These are phyloP conservation scores for Zoanthus gigantus DNA, from an alignment of 92 coral and sea anemone species.

Conservation along the genomic window DNA sequence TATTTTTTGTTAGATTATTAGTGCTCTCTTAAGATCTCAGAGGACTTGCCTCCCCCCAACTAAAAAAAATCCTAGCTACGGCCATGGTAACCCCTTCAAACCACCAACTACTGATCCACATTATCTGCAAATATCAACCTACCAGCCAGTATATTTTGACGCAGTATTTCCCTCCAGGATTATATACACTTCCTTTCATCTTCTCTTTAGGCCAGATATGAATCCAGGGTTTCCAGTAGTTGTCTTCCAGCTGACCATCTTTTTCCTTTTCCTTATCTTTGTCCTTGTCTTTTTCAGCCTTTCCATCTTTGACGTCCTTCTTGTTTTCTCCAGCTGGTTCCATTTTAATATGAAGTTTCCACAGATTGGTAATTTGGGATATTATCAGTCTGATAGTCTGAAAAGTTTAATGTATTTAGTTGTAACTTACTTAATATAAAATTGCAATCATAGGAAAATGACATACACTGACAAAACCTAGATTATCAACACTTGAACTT, in stretches of 20 bases:
- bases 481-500: no score
- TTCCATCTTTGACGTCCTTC: conserved; percentile 77
- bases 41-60: no score
- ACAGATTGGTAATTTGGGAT: conserved; percentile 86
- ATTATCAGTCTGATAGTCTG: conserved; percentile 92
- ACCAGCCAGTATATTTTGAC: conserved; percentile 95
- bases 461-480: no score
- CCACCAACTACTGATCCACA: no score
- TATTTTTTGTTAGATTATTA: no score
- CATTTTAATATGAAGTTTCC: conserved; percentile 86
- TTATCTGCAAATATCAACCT: conserved; percentile 23
- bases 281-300: conserved; percentile 67
- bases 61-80: no score
- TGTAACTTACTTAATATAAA: background rate
- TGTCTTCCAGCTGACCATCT: conserved; percentile 78
- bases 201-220: conserved; percentile 99
- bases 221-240: conserved; percentile 96
- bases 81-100: no score
- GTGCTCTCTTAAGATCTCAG: no score
- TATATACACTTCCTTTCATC: conserved; percentile 83
- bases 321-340: conserved; percentile 75
- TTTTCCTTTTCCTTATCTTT: conserved; percentile 80
- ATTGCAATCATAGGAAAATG: background rate
- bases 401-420: background rate
- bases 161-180: conserved; percentile 94